A percentile compares a stretch with the other conserved stretches of the same genome.
Conservation (phyloP, 2,888 invertebrate species). For the Andrena marginata region DNA sequence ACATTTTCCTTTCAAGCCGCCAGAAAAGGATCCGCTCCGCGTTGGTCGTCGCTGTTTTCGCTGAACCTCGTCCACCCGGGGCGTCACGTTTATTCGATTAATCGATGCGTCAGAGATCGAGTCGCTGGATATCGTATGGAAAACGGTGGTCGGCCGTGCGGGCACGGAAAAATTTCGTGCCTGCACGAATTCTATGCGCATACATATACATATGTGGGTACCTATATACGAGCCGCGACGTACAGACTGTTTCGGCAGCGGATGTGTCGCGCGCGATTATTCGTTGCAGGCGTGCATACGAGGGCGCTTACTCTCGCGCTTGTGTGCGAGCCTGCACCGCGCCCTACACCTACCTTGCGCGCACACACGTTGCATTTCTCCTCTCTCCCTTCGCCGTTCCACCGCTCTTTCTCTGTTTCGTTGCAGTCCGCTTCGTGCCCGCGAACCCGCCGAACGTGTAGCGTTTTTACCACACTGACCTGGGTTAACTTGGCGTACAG, state of each 20-base stretch:
- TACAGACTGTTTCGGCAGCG: constrained; percentile 76
- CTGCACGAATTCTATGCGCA: neutral
- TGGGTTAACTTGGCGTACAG: constrained; percentile 81
- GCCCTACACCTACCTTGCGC: constrained; percentile 5
- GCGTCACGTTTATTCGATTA: neutral
- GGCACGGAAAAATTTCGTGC: constrained; percentile 28
- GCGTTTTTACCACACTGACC: constrained; percentile 81
- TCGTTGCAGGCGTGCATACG: constrained; percentile 70
- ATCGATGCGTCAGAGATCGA: neutral
- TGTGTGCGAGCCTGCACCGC: constrained; percentile 13
- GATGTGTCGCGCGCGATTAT: constrained; percentile 73
- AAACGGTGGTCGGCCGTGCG: neutral
- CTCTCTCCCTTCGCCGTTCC: constrained; percentile 14
- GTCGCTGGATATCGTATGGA: neutral
- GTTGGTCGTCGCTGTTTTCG: too few relatives aligned
- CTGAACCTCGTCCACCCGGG: neutral
- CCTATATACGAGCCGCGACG: constrained; percentile 15
- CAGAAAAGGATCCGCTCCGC: too few relatives aligned
- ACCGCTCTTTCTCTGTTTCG: constrained; percentile 34
- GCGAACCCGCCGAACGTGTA: constrained; percentile 62
- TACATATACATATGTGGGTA: too few relatives aligned
- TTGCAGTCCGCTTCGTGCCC: constrained; percentile 47
- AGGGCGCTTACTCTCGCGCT: constrained; percentile 56
- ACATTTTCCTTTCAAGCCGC: neutral
- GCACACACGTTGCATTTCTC: constrained; percentile 26